Conservation (phyloP, 1,140 invertebrate genomes). For the Macrobrachium rosenbergii region DNA sequence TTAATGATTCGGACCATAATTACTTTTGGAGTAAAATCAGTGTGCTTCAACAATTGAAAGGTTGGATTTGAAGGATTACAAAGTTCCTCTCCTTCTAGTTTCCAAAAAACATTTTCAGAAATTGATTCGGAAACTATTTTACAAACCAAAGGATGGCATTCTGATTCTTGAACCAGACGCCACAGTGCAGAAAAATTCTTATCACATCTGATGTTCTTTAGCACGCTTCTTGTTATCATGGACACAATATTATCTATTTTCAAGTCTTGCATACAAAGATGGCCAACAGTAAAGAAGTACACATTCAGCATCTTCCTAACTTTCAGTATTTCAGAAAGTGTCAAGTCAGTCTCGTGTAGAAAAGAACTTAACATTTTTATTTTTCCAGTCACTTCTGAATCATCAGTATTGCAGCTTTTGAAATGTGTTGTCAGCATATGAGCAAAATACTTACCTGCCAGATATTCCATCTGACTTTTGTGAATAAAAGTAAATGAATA, state of each 20-base stretch:
- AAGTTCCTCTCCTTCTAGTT: constrained; percentile 5
- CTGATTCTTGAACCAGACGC: constrained; percentile 37
- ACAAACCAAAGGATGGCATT: constrained; percentile 16
- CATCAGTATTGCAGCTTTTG: not conserved
- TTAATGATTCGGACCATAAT: constrained; percentile 18
- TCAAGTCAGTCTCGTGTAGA: not conserved
- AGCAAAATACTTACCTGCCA: constrained; percentile 16
- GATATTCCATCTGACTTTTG: constrained; percentile 56
- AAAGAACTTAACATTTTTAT: not conserved
- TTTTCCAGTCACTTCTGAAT: not conserved
- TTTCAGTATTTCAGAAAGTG: not conserved
- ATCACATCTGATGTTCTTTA: not conserved
- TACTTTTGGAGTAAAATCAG: constrained; percentile 10
- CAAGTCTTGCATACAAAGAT: constrained; percentile 10
- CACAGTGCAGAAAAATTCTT: not conserved
- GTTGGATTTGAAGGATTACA: constrained; percentile 22
- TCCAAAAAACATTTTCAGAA: constrained; percentile 19
- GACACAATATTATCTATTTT: not conserved
- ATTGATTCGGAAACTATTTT: constrained; percentile 12
- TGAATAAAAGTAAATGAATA: constrained; percentile 44
- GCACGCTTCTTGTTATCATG: not conserved
- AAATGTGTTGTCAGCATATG: not conserved
- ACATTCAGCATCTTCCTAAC: constrained; percentile 19
- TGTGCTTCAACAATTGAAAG: constrained; percentile 17
- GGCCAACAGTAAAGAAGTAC: constrained; percentile 28